phyloP scores from a whole-genome alignment of 2,797 vertebrate genomes.

The Siniperca scherzeri region DNA sequence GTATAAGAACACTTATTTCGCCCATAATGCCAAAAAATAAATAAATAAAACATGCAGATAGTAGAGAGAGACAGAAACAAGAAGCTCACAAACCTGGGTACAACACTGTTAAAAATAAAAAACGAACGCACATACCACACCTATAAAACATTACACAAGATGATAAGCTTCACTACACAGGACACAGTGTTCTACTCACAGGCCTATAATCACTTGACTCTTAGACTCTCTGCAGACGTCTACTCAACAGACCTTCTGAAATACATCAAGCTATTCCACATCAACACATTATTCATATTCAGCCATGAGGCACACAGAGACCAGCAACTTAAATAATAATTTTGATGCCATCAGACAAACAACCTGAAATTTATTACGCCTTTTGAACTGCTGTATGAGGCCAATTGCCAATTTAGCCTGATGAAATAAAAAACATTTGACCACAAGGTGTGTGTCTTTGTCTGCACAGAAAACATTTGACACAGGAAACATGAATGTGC shows the following conservation, averaged over 20 bases:
- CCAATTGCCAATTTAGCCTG: conserved; percentile 18
- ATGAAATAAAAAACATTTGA: not conserved
- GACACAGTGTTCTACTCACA: conserved; percentile 35
- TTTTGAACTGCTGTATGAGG: conserved; percentile 17
- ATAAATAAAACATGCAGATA: not conserved
- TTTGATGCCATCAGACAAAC: conserved; percentile 21
- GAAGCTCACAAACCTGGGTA: not conserved
- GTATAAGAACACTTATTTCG: not conserved
- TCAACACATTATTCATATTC: conserved; percentile 43
- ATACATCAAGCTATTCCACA: conserved; percentile 30
- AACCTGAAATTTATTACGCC: conserved; percentile 25
- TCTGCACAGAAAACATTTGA: not conserved
- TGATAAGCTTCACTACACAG: conserved; percentile 2
- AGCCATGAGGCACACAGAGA: conserved; percentile 26
- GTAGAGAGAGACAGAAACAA: not conserved
- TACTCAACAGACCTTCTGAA: conserved; percentile 34
- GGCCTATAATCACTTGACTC: conserved; percentile 24
- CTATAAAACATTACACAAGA: conserved; percentile 14
- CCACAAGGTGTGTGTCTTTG: not conserved
- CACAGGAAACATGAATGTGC: not conserved
- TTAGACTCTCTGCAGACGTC: conserved; percentile 15
- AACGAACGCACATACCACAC: not conserved
- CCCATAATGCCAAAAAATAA: not conserved
- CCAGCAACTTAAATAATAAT: conserved; percentile 20
- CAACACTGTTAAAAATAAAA: not conserved